A percentile compares a stretch with the other conserved stretches of the same genome.
phyloP scores from a whole-genome alignment of 2,113 vertebrate species.

The Alethe castanea region DNA sequence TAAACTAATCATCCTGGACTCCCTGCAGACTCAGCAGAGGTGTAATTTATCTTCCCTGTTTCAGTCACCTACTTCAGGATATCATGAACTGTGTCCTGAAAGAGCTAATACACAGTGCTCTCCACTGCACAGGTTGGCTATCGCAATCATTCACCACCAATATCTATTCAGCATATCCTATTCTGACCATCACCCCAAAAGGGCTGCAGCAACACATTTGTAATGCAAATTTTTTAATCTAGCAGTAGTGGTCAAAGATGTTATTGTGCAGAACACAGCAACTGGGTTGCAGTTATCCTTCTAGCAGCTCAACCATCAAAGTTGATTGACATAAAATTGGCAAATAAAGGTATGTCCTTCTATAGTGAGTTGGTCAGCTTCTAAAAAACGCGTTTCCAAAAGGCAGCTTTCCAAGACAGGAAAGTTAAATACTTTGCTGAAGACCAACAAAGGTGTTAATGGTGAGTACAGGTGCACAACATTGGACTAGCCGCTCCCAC shows the following conservation, averaged over 20 bases:
- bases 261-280: background rate
- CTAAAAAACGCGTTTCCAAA: background rate
- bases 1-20: slow-evolving; percentile 16
- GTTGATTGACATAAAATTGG: background rate
- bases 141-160: background rate
- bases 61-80: slow-evolving; percentile 39
- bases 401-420: background rate
- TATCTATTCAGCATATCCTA: background rate
- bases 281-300: background rate
- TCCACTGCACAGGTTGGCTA: background rate
- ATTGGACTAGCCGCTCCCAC: fast-evolving
- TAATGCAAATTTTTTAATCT: background rate
- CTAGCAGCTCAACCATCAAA: background rate
- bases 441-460: background rate
- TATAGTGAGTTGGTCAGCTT: background rate
- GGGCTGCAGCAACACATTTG: background rate
- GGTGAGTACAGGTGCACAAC: background rate
- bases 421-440: background rate
- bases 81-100: slow-evolving; percentile 37
- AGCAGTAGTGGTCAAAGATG: background rate
- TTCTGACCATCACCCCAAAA: background rate
- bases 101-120: background rate
- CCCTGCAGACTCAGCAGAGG: background rate
- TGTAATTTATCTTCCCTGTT: slow-evolving; percentile 27
- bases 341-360: background rate